Conservation (phyloP, 2,888 invertebrate species). For the Calliscelio sp. region DNA sequence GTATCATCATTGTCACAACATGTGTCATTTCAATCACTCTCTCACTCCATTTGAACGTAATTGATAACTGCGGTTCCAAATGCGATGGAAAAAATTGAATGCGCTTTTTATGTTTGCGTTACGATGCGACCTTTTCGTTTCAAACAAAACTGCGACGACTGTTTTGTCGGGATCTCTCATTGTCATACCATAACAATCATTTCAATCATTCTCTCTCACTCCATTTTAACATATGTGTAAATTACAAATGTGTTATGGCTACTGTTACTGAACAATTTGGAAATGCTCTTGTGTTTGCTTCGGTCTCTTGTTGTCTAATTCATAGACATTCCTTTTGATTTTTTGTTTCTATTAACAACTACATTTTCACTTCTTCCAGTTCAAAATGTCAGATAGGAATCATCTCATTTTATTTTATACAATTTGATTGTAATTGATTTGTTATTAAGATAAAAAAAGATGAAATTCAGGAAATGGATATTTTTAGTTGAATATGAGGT, state of each 20-base stretch:
- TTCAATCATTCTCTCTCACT: slow-evolving; percentile 62
- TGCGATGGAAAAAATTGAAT: slow-evolving; percentile 40
- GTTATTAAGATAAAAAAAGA: no score
- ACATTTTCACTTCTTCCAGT: background rate
- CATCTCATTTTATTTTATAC: no score
- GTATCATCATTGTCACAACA: slow-evolving; percentile 59
- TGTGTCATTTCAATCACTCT: slow-evolving; percentile 61
- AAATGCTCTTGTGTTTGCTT: slow-evolving; percentile 7
- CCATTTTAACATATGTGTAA: slow-evolving; percentile 38
- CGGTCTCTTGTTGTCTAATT: background rate
- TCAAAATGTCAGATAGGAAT: no score
- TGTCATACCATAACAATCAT: slow-evolving; percentile 57
- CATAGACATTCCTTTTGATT: background rate
- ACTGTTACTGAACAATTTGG: background rate
- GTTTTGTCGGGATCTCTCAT: slow-evolving; percentile 39
- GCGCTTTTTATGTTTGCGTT: slow-evolving; percentile 62
- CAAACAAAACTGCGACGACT: background rate
- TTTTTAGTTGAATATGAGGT: no score
- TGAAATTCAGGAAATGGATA: no score
- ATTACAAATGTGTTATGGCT: slow-evolving; percentile 1
- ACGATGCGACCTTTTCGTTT: slow-evolving; percentile 9
- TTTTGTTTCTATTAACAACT: background rate
- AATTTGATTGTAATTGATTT: no score
- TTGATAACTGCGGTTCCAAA: slow-evolving; percentile 13
- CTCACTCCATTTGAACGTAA: slow-evolving; percentile 51